Evolutionary conservation across 2,888 invertebrate genomes (phyloP), one percentile per base, ranked within the genome.

Genomic region (Microchrysa polita): DNA sequence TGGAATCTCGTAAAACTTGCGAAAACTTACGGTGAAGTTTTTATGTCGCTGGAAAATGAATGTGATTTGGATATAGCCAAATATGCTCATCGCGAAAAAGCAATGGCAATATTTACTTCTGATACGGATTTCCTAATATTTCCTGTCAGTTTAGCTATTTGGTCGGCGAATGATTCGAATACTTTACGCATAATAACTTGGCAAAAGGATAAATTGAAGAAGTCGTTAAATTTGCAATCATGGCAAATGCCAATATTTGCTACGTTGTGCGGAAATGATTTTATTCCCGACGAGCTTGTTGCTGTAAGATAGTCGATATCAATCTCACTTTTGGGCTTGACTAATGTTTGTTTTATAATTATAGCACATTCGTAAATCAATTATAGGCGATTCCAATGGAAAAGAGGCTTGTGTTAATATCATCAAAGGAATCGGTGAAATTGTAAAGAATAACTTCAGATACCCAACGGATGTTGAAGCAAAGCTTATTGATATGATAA

Each of bases 61-160:
- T 74, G 74, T 27, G 74, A 76, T 60, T 5, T 71, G 4, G 76
- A 76, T 52, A 27, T 71, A 12, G 76, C 74, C 5, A 44, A 69
- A 9, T 74, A 71, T 65, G 76, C 76, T 1, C 59, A 23, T 7
- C 57, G 67, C 53, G 16, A 42, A 2, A 42, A 44, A 10, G 69
- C 74, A 10, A 12, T 73, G 42, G 76, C 76, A 5, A 61, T 76
- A 10, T 23, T 74, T 44, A 44, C 76, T 18, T 16, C 23, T 18
- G 76, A 76, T 67, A 71, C 76, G 18, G 76, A 76, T 61, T 76
- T 76, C 60, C 44, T 76, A 44, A 73, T 76, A 67, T 71, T 71
- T 73, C 71, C 69, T 7, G 73, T 67, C 9, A 71, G 74, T 44
- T 76, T 67, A 61, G 27, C 65, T 4, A 60, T 76, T 23, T 76